Evolutionary conservation across 2,113 vertebrate species (phyloP).

Genomic region (Sialia sialis): DNA sequence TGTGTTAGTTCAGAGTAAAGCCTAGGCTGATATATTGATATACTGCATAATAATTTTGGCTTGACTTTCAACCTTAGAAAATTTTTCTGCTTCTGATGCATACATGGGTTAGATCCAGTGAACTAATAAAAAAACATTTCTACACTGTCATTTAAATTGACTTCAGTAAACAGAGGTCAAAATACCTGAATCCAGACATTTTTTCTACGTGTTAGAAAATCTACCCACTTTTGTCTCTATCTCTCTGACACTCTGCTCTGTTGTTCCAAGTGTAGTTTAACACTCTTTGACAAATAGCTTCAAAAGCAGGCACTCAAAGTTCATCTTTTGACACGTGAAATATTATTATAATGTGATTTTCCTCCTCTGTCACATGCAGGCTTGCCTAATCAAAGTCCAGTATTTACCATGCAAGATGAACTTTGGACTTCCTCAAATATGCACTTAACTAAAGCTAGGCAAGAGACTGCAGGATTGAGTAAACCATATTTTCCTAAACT

Average conservation of each 20-base stretch:
- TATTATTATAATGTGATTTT: not conserved
- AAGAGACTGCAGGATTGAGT: not conserved
- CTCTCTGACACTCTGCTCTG: not conserved
- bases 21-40: not conserved
- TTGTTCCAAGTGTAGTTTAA: not conserved
- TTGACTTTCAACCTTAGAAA: not conserved
- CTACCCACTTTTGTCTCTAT: not conserved
- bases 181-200: not conserved
- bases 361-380: not conserved
- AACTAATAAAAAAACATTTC: not conserved
- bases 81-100: not conserved
- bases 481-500: not conserved
- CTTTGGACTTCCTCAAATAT: not conserved
- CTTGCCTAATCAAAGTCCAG: not conserved
- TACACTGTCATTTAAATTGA: not conserved
- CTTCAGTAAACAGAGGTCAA: not conserved
- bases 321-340: not conserved
- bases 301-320: not conserved
- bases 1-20: not conserved
- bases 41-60: not conserved
- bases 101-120: not conserved
- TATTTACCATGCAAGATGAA: not conserved
- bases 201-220: not conserved
- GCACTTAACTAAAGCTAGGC: not conserved
- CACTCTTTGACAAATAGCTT: not conserved